phyloP scores from a whole-genome alignment of 2,888 invertebrate genomes.

The Embidobia sp. region DNA sequence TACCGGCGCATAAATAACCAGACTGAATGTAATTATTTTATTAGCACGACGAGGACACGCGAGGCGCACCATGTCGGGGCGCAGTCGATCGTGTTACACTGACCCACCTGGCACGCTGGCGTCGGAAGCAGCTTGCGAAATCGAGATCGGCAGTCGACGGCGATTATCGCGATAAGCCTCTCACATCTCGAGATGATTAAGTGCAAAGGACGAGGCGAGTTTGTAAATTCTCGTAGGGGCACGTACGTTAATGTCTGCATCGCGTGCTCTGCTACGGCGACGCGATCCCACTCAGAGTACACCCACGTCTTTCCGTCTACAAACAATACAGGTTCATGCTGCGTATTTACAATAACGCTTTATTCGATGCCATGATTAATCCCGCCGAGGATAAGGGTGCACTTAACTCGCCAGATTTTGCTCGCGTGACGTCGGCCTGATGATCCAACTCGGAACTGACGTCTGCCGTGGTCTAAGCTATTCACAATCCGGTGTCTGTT shows the following conservation, averaged over 20 bases:
- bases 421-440: conserved; percentile 11
- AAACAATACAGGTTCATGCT: conserved; percentile 41
- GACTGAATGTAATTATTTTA: conserved; percentile 61
- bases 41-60: conserved; percentile 52
- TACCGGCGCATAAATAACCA: conserved; percentile 43
- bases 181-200: conserved; percentile 45
- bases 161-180: conserved; percentile 55
- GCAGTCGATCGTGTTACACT: conserved; percentile 59
- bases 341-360: conserved; percentile 44
- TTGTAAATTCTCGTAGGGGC: conserved; percentile 33
- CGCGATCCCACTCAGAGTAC: conserved; percentile 21
- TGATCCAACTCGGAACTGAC: conserved; percentile 7
- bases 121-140: conserved; percentile 53
- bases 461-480: background rate
- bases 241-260: conserved; percentile 59
- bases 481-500: conserved; percentile 3
- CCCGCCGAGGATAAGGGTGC: background rate
- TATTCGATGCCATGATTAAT: conserved; percentile 32
- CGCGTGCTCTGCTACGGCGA: conserved; percentile 44
- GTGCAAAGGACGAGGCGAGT: conserved; percentile 21
- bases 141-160: conserved; percentile 56
- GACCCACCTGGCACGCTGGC: conserved; percentile 58
- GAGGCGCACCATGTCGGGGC: too few species aligned
- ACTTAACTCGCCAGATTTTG: conserved; percentile 11
- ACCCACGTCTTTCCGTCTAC: conserved; percentile 36